Base-by-base conservation (phyloP, 2,888 invertebrate species). In the Encarsia formosa region DNA sequence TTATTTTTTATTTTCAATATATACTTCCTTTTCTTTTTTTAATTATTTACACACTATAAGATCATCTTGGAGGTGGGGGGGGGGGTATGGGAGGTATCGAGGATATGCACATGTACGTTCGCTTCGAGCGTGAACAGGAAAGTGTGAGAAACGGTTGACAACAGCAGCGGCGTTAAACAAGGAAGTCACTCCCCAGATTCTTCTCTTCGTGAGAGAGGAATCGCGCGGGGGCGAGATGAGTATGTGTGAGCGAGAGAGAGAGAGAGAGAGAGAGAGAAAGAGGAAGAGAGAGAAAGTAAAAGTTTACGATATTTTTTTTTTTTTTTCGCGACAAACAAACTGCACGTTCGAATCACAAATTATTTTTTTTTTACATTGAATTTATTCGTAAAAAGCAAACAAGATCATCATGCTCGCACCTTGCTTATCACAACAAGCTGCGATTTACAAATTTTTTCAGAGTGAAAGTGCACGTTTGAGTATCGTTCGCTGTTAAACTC, bases 11-110 rank as follows among this genome's bases (percentile, higher is more conserved):
- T 44, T 18, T 11, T 48, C 32, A 48, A 40, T 48, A 44, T 39
- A 50, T 44, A 50, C 22, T 50, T 16, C 19, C 31, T 40, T 5
- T 39, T 35, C 20, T 38, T n/a, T 41, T 29, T 19, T 15, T 35
- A 19, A 41, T 46, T 49, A 53, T 52, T 37, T 52, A 52, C 52
- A 52, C 34, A 45, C 47, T 46, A 47, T 31, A 35, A 41, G 35
- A 47, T 34, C 38, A 42, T 47, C 34, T 18, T 42, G 13, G 15
- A 41, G 41, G 9, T 8, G 18, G 18, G 9, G 18, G 18, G n/a
- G 19, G 6, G 23, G 50, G 20, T 22, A 34, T 19, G 9, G 18
- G 41, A 16, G 2, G 46, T 18, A 23, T 15, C 9, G 49, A 24
- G 45, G 40, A 46, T 46, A 46, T 51, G 51, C 45, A 45, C 41